Conservation (phyloP, 2,888 invertebrate genomes). For the Dione juno region DNA sequence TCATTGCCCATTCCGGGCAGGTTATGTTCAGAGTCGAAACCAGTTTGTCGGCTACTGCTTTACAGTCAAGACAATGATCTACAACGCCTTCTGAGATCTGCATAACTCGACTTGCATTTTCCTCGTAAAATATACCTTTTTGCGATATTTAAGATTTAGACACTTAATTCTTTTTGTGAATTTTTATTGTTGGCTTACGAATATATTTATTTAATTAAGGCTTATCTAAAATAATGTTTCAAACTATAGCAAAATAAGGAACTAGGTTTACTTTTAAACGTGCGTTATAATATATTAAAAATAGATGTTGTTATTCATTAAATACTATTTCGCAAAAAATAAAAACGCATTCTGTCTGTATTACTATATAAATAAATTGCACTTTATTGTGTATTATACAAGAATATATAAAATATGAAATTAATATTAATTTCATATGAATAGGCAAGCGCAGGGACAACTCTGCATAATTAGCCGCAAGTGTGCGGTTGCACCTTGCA, state of each 20-base stretch:
- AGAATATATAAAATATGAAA: conserved; percentile 43
- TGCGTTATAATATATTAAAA: not conserved
- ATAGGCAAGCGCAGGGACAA: conserved; percentile 43
- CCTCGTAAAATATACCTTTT: conserved; percentile 25
- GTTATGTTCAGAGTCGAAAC: conserved; percentile 53
- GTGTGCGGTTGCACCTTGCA: conserved; percentile 46
- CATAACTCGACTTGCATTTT: conserved; percentile 38
- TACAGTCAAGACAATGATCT: conserved; percentile 69
- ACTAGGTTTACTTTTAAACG: not conserved
- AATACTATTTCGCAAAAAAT: not conserved
- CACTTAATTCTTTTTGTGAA: not conserved
- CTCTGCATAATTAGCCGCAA: conserved; percentile 38
- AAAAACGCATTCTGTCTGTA: not conserved
- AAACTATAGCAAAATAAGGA: not conserved
- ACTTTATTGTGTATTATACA: conserved; percentile 33
- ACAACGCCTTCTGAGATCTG: conserved; percentile 56
- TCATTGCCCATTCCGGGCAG: conserved; percentile 50
- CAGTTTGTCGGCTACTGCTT: conserved; percentile 62
- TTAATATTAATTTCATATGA: conserved; percentile 41
- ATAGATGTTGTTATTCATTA: not conserved
- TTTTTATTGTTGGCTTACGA: not conserved
- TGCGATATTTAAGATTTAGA: conserved; percentile 5
- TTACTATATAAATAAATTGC: not conserved
- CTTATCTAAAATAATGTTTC: not conserved
- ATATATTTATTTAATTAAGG: not conserved